Base-by-base conservation (phyloP, 2,797 vertebrate genomes). In the Perodicticus potto region DNA sequence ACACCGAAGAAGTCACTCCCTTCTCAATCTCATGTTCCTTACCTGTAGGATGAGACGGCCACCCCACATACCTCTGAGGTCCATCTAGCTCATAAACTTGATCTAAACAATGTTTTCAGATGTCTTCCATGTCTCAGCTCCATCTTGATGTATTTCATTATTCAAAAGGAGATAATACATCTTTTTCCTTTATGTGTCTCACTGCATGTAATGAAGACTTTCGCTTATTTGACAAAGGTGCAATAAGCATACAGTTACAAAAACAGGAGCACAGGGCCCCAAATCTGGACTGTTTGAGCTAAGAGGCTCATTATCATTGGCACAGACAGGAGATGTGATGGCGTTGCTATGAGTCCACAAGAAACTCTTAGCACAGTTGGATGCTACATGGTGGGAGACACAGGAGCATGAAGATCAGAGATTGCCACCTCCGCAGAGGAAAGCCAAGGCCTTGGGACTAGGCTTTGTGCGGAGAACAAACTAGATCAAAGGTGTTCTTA, bases 141-240 rank as follows among this genome's bases (percentile, higher is more conserved):
- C 73, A 8, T 59, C 59, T 83, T 37, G 13, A 65, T 40, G 55
- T 29, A 61, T n/a, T 82, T 84, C 5, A 69, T 73, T 83, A 69
- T 61, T 90, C 23, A 67, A 65, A 93, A 95, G 29, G 25, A 86
- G 80, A 92, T 14, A 83, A 43, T 1, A 1, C 5, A 32, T 55
- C 22, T 72, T 67, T 90, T 91, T 89, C 20, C 63, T 78, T 78
- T 69, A 49, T 22, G 14, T 89, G 43, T 89, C 69, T 93, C n/a
- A 95, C 16, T 32, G 10, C 76, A 61, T 73, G 12, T 13, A 53
- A 34, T 70, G 67, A 76, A 84, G 49, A 72, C 29, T 81, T 94
- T 40, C 87, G 19, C 40, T 70, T 85, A 78, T 69, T 77, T 10
- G 67, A 92, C 55, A 34, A 93, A 78, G 34, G 37, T 69, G 70